Base-by-base conservation (phyloP, 1,140 invertebrate genomes). In the Procambarus clarkii region DNA sequence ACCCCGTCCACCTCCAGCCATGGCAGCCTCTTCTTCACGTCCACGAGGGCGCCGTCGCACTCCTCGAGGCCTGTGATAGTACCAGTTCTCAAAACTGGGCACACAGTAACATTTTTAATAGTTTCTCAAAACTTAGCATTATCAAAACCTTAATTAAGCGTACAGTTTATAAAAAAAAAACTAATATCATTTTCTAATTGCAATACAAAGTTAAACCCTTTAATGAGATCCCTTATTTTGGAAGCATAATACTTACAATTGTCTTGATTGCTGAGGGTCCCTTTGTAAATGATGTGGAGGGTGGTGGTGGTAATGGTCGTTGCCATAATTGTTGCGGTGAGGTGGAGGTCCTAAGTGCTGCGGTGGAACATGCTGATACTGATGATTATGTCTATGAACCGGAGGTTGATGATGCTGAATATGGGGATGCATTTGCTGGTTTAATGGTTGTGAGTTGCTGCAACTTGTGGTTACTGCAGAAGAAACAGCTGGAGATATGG, bases 241-340 rank as follows among this genome's bases (percentile, higher is more conserved):
- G 21, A 24, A 83, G 78, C 50, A 78, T 44, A 60, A 60, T 74
- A 92, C 81, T 80, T 69, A 91, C 76, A 92, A 82, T 78, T 79
- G 86, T n/a, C 79, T 85, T 24, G 79, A 76, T 50, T 69, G 81
- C 74, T 91, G 86, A 58, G 77, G 86, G 54, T 87, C 83, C n/a
- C 74, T 92, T 77, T 84, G 48, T 13, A 46, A 46, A 7, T 46
- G 88, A 34, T 85, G 82, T 15, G 71, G 82, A 24, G 77, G 88
- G 24, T 74, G 81, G 44, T 90, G 71, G 46, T 92, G 58, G 60
- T 82, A 76, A 46, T 88, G 86, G 44, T 88, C 74, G 54, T 64
- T 54, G 15, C 93, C 88, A 64, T 83, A 90, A 48, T 71, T 78
- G 82, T 82, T 82, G 58, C 93, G 93, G 92, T 92, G 92, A 83